These are phyloP conservation scores for Trididemnum clinides DNA, from an alignment of 23 tunicate species.

Conservation along the genomic window DNA sequence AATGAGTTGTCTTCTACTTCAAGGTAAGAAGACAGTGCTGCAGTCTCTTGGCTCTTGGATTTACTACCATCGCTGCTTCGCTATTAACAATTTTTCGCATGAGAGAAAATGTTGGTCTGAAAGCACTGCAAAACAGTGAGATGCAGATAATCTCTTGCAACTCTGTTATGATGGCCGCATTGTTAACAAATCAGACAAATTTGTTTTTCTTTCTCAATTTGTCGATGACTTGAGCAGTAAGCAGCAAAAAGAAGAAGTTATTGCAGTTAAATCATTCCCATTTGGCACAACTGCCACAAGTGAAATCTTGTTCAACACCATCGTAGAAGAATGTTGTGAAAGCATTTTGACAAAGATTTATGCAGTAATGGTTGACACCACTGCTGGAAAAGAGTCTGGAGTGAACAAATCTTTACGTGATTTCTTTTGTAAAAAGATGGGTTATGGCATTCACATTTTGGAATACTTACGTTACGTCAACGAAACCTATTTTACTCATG, in stretches of 20 bases:
- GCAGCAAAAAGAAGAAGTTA: not conserved
- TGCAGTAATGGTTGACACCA: slow-evolving; percentile 25
- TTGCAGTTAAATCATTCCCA: slow-evolving; percentile 15
- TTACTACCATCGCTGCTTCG: slow-evolving; percentile 2
- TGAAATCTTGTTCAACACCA: slow-evolving; percentile 13
- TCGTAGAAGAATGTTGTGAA: not conserved
- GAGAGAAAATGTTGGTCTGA: slow-evolving; percentile 3
- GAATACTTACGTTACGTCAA: slow-evolving; percentile 25
- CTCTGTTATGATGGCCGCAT: slow-evolving; percentile 26
- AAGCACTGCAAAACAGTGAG: not conserved
- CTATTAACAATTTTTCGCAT: not conserved
- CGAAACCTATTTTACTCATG: slow-evolving; percentile 12
- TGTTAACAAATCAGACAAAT: slow-evolving; percentile 2
- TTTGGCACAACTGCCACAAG: slow-evolving; percentile 6
- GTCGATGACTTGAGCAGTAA: not conserved
- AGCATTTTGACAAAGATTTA: not conserved
- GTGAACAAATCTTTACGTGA: slow-evolving; percentile 19
- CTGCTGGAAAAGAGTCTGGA: slow-evolving; percentile 3
- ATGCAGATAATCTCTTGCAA: not conserved
- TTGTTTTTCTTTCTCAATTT: slow-evolving; percentile 28
- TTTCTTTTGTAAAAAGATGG: not conserved
- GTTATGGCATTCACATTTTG: slow-evolving; percentile 2
- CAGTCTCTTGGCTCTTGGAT: too few relatives aligned
- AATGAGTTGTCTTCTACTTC: not conserved
- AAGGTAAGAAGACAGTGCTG: too few relatives aligned